Conservation (phyloP, 2,797 vertebrate genomes). For the Lithobates sylvaticus region DNA sequence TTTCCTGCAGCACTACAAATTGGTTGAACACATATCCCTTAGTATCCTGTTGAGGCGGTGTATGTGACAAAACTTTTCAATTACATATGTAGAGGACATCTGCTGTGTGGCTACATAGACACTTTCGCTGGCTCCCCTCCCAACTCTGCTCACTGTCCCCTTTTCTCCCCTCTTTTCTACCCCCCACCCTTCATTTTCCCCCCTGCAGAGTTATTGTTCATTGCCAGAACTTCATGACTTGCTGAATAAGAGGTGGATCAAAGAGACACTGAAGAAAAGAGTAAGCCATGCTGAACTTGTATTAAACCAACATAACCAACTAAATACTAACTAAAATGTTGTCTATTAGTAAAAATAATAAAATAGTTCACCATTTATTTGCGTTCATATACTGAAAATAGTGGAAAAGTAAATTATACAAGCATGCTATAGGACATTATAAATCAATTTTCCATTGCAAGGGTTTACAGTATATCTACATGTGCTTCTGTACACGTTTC, state of each 20-base stretch:
- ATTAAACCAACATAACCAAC: neutral
- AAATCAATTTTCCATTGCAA: neutral
- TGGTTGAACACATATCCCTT: slow-evolving; percentile 54
- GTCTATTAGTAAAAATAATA: neutral
- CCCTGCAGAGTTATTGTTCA: slow-evolving; percentile 57
- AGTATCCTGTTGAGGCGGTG: slow-evolving; percentile 54
- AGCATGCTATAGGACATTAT: neutral
- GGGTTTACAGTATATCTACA: neutral
- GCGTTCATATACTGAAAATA: neutral
- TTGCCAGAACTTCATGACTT: slow-evolving; percentile 52
- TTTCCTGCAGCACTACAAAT: slow-evolving; percentile 61
- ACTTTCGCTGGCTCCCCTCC: slow-evolving; percentile 44
- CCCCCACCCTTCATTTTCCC: slow-evolving; percentile 19
- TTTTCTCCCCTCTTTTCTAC: slow-evolving; percentile 40
- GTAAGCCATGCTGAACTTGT: slow-evolving; percentile 36
- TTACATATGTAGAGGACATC: slow-evolving; percentile 54
- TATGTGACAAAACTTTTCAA: slow-evolving; percentile 54
- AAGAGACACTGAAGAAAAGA: slow-evolving; percentile 45
- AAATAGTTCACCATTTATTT: neutral
- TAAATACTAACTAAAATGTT: neutral
- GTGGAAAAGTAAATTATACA: neutral
- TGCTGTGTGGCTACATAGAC: slow-evolving; percentile 55
- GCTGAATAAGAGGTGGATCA: slow-evolving; percentile 44
- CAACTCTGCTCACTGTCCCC: slow-evolving; percentile 56
- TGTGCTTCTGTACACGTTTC: neutral